Evolutionary conservation across 1,140 invertebrate genomes (phyloP).

Genomic region (Caerostris extrusa): DNA sequence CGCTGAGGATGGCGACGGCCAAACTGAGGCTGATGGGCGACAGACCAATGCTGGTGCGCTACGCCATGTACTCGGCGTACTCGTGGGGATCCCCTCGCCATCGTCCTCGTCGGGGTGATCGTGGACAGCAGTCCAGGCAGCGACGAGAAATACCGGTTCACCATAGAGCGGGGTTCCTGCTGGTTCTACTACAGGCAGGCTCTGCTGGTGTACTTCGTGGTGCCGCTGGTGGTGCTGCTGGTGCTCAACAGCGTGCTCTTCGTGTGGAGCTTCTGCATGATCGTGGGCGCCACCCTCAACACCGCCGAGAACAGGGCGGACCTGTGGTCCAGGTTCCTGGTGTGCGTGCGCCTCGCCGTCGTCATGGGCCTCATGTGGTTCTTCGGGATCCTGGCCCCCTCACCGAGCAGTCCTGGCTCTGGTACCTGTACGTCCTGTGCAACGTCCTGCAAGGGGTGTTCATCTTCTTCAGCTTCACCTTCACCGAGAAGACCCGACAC

Average conservation of each 20-base stretch:
- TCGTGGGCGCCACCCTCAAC: constrained; percentile 80
- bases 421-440: constrained; percentile 83
- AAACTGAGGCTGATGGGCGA: constrained; percentile 82
- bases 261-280: constrained; percentile 83
- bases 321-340: constrained; percentile 82
- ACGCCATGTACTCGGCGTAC: constrained; percentile 83
- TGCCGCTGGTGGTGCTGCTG: constrained; percentile 83
- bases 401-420: constrained; percentile 78
- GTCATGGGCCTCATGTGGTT: constrained; percentile 84
- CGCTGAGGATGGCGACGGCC: constrained; percentile 83
- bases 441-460: constrained; percentile 85
- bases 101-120: constrained; percentile 82
- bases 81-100: constrained; percentile 84
- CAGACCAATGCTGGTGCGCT: constrained; percentile 80
- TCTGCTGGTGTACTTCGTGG: constrained; percentile 84
- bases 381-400: constrained; percentile 82
- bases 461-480: constrained; percentile 85
- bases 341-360: constrained; percentile 84
- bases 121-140: constrained; percentile 81
- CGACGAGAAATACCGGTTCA: constrained; percentile 81
- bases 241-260: constrained; percentile 83
- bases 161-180: constrained; percentile 82
- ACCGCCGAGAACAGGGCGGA: constrained; percentile 77
- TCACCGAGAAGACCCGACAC: constrained; percentile 53
- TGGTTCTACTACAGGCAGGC: constrained; percentile 84